Conservation (phyloP, 2,888 invertebrate genomes). For the Caenorhabditis sp. region DNA sequence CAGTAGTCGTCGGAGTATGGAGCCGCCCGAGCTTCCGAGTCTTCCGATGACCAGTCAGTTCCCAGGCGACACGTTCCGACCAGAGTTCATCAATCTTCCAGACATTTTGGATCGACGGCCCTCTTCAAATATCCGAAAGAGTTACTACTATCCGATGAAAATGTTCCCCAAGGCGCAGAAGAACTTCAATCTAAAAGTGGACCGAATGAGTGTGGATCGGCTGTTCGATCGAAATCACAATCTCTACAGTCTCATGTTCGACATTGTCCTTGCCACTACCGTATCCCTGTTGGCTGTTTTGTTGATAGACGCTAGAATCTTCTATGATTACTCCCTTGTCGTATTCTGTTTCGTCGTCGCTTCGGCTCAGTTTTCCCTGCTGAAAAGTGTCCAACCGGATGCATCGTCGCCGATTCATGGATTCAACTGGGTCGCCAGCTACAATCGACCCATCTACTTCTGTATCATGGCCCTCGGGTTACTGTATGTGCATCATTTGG, state of each 20-base stretch:
- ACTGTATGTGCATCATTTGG: conserved; percentile 83
- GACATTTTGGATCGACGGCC: conserved; percentile 37
- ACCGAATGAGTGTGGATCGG: conserved; percentile 93
- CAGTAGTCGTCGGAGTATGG: conserved; percentile 14
- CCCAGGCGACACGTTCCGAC: not conserved
- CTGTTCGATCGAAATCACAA: conserved; percentile 93
- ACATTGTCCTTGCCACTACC: conserved; percentile 90
- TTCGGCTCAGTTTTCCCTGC: conserved; percentile 88
- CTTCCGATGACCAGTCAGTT: conserved; percentile 22
- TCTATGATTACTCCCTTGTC: conserved; percentile 94
- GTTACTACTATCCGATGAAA: conserved; percentile 80
- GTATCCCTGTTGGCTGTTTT: conserved; percentile 88
- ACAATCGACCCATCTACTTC: conserved; percentile 89
- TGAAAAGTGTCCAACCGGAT: conserved; percentile 95
- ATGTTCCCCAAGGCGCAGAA: conserved; percentile 76
- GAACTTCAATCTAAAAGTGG: conserved; percentile 84
- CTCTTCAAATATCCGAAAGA: conserved; percentile 72
- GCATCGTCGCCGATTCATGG: conserved; percentile 97
- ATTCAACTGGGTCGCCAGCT: conserved; percentile 84
- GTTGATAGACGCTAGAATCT: conserved; percentile 87
- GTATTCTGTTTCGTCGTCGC: conserved; percentile 98
- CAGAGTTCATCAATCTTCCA: conserved; percentile 5
- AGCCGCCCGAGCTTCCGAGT: conserved; percentile 24
- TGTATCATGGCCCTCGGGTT: conserved; percentile 88
- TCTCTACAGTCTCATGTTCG: conserved; percentile 89